Percentiles rank a stretch among this genome's conserved stretches.
Evolutionary conservation across 2,888 invertebrate species (phyloP).

Genomic region (Campoplex nolae): DNA sequence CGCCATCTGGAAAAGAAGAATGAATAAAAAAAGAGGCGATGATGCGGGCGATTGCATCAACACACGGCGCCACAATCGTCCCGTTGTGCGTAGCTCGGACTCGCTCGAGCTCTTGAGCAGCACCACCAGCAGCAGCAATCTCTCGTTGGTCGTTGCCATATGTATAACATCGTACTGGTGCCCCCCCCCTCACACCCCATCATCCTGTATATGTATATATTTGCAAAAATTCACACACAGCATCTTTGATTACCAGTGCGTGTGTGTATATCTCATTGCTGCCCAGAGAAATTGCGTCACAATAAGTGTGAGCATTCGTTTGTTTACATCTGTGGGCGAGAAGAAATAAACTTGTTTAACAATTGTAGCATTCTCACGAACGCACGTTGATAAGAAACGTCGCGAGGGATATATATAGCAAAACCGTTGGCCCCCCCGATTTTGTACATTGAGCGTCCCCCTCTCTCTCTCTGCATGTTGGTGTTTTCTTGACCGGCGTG

Average conservation of each 20-base stretch:
- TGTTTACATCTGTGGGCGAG: constrained; percentile 64
- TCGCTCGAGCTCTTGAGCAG: neutral
- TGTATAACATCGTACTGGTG: neutral
- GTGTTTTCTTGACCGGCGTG: constrained; percentile 24
- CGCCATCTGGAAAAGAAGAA: constrained; percentile 54
- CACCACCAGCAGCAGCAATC: no score
- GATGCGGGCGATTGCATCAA: constrained; percentile 22
- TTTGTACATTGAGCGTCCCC: neutral
- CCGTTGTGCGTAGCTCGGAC: neutral
- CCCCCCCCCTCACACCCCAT: no score
- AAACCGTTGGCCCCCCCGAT: constrained; percentile 2
- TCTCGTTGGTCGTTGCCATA: neutral
- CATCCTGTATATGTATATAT: neutral
- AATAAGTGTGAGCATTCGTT: constrained; percentile 66
- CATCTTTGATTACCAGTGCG: constrained; percentile 25
- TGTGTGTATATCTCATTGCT: constrained; percentile 40
- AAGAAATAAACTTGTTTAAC: constrained; percentile 32
- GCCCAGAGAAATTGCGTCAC: constrained; percentile 62
- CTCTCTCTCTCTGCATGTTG: neutral
- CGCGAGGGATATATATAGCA: constrained; percentile 11
- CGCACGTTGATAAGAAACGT: constrained; percentile 3
- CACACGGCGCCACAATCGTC: constrained; percentile 28
- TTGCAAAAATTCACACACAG: constrained; percentile 10
- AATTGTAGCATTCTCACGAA: constrained; percentile 12
- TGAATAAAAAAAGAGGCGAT: neutral